Conservation (phyloP, 2,888 invertebrate species). For the Acanthococcus lagerstroemiae region DNA sequence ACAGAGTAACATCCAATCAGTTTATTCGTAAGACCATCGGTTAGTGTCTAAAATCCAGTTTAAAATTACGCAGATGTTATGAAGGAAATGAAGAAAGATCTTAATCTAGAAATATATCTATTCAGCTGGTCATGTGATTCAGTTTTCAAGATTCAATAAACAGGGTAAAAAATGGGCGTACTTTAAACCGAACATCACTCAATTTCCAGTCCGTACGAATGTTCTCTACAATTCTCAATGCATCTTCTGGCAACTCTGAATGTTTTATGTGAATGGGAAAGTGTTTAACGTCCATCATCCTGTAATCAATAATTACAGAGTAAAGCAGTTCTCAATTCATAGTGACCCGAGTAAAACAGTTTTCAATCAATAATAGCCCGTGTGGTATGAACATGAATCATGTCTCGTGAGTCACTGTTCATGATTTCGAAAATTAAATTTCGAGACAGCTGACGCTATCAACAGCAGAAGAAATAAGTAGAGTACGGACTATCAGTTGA, state of each 20-base stretch:
- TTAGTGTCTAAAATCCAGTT: conserved; percentile 58
- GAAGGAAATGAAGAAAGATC: not conserved
- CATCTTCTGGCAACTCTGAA: not conserved
- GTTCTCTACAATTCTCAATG: not conserved
- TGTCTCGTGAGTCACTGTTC: too few relatives aligned
- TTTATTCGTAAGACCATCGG: conserved; percentile 90
- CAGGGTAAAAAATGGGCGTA: conserved; percentile 41
- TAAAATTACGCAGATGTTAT: not conserved
- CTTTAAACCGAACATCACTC: conserved; percentile 60
- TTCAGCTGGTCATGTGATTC: not conserved
- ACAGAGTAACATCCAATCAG: conserved; percentile 57
- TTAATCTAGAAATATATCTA: not conserved
- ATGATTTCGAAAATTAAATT: too few relatives aligned
- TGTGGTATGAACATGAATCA: too few relatives aligned
- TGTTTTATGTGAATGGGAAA: conserved; percentile 3
- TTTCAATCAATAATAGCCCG: too few relatives aligned
- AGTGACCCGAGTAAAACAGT: too few relatives aligned
- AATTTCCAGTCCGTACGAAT: conserved; percentile 55
- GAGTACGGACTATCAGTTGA: too few relatives aligned
- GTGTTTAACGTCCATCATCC: conserved; percentile 22
- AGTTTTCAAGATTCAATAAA: not conserved
- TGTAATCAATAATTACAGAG: too few relatives aligned
- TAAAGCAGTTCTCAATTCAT: too few relatives aligned
- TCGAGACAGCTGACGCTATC: too few relatives aligned
- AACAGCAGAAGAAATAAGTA: too few relatives aligned